Evolutionary conservation across 1,140 invertebrate genomes (phyloP).

Genomic region (Pantala flavescens): DNA sequence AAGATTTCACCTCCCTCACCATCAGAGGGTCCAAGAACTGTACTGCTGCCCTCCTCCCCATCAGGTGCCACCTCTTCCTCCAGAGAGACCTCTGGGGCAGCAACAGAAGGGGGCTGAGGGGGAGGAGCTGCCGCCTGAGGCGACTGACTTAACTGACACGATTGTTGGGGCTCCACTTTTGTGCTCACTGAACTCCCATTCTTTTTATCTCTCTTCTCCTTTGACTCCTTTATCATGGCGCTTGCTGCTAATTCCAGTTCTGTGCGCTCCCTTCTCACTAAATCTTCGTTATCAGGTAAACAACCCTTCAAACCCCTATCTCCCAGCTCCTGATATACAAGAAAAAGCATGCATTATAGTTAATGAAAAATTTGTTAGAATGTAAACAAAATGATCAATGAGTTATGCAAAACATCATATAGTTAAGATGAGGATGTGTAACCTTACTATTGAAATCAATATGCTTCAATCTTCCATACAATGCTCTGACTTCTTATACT

Average conservation of each 20-base stretch:
- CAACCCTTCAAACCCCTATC: neutral
- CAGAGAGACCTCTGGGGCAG: neutral
- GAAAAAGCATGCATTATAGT: too few species aligned
- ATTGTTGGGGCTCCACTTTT: constrained; percentile 21
- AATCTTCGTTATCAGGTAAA: constrained; percentile 18
- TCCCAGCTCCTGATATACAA: neutral
- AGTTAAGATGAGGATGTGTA: too few species aligned
- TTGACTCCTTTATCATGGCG: constrained; percentile 27
- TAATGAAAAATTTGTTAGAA: too few species aligned
- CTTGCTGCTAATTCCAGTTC: constrained; percentile 18
- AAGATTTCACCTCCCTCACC: neutral
- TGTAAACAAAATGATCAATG: too few species aligned
- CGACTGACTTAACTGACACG: neutral
- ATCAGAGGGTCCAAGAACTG: neutral
- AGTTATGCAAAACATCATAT: too few species aligned
- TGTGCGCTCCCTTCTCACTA: constrained; percentile 22
- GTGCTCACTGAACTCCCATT: constrained; percentile 20
- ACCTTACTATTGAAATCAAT: too few species aligned
- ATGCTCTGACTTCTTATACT: too few species aligned
- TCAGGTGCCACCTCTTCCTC: constrained; percentile 19
- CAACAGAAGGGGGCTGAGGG: neutral
- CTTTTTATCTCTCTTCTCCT: constrained; percentile 25
- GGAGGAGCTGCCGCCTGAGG: constrained; percentile 12
- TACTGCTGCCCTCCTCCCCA: constrained; percentile 12
- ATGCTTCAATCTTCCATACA: too few species aligned